Conservation (phyloP, 2,113 vertebrate genomes). For the Lates calcarifer region DNA sequence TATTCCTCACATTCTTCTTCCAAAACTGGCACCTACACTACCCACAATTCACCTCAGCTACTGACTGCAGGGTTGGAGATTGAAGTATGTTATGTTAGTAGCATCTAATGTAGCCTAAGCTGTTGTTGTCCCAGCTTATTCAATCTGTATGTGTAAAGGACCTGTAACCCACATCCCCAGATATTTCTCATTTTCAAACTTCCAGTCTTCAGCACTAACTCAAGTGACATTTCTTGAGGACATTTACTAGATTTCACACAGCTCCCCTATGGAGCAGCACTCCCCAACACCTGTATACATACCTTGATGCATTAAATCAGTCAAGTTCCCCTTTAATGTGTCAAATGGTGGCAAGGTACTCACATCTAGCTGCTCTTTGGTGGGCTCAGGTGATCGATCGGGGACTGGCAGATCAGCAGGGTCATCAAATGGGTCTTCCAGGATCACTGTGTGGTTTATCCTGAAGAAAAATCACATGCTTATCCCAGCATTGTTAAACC, state of each 20-base stretch:
- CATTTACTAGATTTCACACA: background rate
- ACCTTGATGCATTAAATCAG: background rate
- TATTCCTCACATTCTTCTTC: too few relatives aligned
- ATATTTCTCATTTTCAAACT: too few relatives aligned
- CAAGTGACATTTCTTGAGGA: background rate
- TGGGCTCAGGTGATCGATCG: constrained; percentile 95
- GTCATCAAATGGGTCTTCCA: constrained; percentile 97
- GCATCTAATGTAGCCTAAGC: background rate
- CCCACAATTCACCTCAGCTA: background rate
- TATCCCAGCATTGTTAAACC: background rate
- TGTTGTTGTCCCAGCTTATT: background rate
- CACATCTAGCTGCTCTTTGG: constrained; percentile 94
- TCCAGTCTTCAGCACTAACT: too few relatives aligned
- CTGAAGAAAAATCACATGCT: constrained; percentile 71
- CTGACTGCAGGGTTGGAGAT: background rate
- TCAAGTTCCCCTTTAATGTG: background rate
- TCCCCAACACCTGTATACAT: background rate
- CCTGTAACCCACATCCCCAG: background rate
- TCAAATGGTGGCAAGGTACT: constrained; percentile 73
- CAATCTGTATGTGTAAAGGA: background rate
- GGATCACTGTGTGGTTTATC: constrained; percentile 97
- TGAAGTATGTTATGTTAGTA: background rate
- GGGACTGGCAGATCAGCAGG: constrained; percentile 91
- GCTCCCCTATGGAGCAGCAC: background rate
- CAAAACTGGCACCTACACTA: background rate